phyloP scores from a whole-genome alignment of 2,888 invertebrate genomes.

The Phrixothrix hirtus region DNA sequence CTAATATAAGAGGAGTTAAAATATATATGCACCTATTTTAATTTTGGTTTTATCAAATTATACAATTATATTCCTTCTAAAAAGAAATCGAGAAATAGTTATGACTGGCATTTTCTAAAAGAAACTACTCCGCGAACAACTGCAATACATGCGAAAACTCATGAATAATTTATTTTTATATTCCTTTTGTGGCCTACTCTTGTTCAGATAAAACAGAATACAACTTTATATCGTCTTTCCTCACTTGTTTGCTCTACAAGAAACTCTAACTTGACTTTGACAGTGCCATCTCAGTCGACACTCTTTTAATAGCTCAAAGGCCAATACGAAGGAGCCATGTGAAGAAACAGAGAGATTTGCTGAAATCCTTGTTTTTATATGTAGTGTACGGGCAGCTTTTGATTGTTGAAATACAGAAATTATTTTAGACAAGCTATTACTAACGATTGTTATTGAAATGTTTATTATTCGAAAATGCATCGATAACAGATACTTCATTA shows the following conservation, averaged over 20 bases:
- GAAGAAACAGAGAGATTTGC: slow-evolving; percentile 13
- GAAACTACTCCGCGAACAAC: not conserved
- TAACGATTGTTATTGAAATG: not conserved
- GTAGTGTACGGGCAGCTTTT: slow-evolving; percentile 4
- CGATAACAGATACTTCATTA: not conserved
- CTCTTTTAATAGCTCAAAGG: slow-evolving; percentile 24
- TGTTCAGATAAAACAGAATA: slow-evolving; percentile 26
- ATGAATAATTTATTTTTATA: slow-evolving; percentile 31
- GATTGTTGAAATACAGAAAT: slow-evolving; percentile 4
- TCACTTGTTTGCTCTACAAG: slow-evolving; percentile 19
- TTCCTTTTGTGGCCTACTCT: slow-evolving; percentile 30
- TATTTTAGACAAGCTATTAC: not conserved
- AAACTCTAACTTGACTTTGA: slow-evolving; percentile 25
- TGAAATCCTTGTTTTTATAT: slow-evolving; percentile 13
- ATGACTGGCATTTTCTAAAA: too few relatives aligned
- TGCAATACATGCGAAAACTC: slow-evolving; percentile 10
- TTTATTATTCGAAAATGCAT: not conserved
- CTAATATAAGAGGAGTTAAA: slow-evolving; percentile 32
- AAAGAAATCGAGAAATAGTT: too few relatives aligned
- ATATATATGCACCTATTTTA: too few relatives aligned
- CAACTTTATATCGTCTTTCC: slow-evolving; percentile 20
- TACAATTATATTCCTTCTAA: too few relatives aligned
- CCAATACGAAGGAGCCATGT: slow-evolving; percentile 6
- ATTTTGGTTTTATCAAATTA: too few relatives aligned
- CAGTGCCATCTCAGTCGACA: slow-evolving; percentile 13